A percentile compares a stretch with the other conserved stretches of the same genome.
phyloP scores from a whole-genome alignment of 2,797 vertebrate species.

The Dicrostonyx torquatus region DNA sequence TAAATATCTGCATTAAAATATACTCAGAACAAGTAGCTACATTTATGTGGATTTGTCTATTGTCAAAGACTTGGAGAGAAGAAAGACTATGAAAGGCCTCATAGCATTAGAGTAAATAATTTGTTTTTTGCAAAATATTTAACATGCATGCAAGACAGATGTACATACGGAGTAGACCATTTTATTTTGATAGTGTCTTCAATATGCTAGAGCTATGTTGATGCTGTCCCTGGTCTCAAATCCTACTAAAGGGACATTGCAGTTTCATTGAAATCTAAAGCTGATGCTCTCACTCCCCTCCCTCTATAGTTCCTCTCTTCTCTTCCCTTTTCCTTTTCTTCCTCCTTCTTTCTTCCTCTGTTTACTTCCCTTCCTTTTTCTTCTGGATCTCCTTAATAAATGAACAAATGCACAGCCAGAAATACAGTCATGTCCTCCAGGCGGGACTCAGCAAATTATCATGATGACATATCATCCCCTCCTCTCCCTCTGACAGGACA shows the following conservation, averaged over 20 bases:
- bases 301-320: accelerated
- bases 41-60: conserved; percentile 51
- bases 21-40: conserved; percentile 24
- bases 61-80: conserved; percentile 46
- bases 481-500: neutral
- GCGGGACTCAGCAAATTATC: conserved; percentile 1
- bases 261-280: conserved; percentile 58
- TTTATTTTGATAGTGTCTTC: neutral
- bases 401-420: conserved; percentile 7
- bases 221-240: conserved; percentile 63
- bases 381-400: neutral
- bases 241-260: conserved; percentile 3
- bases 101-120: conserved; percentile 2
- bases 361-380: neutral
- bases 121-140: conserved; percentile 50
- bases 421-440: conserved; percentile 2
- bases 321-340: neutral
- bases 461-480: neutral
- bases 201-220: neutral
- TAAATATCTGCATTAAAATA: conserved; percentile 62
- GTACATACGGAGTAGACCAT: neutral
- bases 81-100: conserved; percentile 60
- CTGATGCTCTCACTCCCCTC: too few relatives aligned
- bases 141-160: neutral
- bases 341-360: neutral